Evolutionary conservation across 2,888 invertebrate genomes (phyloP).

Genomic region (Pyrocoelia pectoralis): DNA sequence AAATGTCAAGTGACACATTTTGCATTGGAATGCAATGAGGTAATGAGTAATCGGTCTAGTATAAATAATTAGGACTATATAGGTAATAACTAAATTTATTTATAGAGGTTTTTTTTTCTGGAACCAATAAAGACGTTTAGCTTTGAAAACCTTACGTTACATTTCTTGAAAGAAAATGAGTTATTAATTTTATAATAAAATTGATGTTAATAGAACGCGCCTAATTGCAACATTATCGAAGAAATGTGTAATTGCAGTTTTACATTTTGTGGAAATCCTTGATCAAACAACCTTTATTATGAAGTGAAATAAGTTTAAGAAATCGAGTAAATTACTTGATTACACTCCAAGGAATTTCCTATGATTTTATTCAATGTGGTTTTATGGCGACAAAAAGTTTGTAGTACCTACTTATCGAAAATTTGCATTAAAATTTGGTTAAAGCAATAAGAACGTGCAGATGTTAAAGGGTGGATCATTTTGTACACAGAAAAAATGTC

Average conservation of each 20-base stretch:
- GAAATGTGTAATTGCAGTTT: not conserved
- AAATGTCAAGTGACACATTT: slow-evolving; percentile 26
- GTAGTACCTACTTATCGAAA: too few species aligned
- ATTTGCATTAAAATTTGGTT: too few species aligned
- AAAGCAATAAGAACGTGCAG: too few species aligned
- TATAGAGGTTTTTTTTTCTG: too few species aligned
- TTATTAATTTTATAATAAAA: not conserved
- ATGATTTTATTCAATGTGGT: slow-evolving; percentile 7
- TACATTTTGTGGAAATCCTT: slow-evolving; percentile 14
- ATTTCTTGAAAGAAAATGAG: too few species aligned
- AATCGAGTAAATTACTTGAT: too few species aligned
- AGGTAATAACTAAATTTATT: too few species aligned
- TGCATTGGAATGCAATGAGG: slow-evolving; percentile 18
- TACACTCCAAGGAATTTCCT: slow-evolving; percentile 23
- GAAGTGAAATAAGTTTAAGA: slow-evolving; percentile 9
- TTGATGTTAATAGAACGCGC: not conserved
- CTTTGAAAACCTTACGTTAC: too few species aligned
- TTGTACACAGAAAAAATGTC: too few species aligned
- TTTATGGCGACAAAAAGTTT: not conserved
- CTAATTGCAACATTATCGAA: not conserved
- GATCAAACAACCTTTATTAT: slow-evolving; percentile 9
- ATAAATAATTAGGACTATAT: not conserved
- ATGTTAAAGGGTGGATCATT: too few species aligned
- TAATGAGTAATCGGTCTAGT: slow-evolving; percentile 15
- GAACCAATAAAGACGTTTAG: too few species aligned